These are phyloP conservation scores for Agrypnia vestita DNA, from an alignment of 1,140 invertebrate genomes.

Conservation along the genomic window DNA sequence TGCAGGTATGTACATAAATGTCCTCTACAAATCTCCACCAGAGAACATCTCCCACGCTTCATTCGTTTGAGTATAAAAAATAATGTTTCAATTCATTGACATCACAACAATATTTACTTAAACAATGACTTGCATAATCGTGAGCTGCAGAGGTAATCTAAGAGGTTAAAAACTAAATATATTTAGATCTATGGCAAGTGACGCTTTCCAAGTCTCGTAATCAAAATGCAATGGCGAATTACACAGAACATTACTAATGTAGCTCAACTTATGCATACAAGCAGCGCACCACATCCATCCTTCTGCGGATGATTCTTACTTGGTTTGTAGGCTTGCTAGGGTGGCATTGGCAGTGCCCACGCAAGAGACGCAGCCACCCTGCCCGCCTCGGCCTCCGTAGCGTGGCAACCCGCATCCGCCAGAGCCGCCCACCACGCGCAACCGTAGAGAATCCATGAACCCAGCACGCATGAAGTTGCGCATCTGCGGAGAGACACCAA, in stretches of 20 bases:
- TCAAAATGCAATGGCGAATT: not conserved
- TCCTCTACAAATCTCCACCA: too few species aligned
- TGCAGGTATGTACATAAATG: too few species aligned
- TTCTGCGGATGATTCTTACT: not conserved
- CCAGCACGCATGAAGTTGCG: constrained; percentile 61
- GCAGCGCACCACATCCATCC: not conserved
- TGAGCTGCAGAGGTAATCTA: too few species aligned
- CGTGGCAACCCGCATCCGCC: constrained; percentile 83
- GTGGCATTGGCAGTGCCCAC: constrained; percentile 78
- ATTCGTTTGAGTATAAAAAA: too few species aligned
- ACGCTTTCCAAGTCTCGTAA: too few species aligned
- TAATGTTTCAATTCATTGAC: too few species aligned
- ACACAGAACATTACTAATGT: not conserved
- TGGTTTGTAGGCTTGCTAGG: constrained; percentile 72
- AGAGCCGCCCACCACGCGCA: constrained; percentile 83
- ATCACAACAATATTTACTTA: too few species aligned
- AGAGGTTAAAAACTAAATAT: too few species aligned
- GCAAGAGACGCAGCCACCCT: constrained; percentile 87
- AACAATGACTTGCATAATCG: too few species aligned
- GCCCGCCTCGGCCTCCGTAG: constrained; percentile 89
- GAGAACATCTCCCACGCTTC: too few species aligned
- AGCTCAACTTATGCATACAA: not conserved
- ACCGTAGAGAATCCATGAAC: constrained; percentile 83
- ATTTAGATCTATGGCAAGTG: too few species aligned
- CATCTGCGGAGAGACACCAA: not conserved